Base-by-base conservation (phyloP, 1,140 invertebrate genomes). In the Temnothorax curvispinosus region DNA sequence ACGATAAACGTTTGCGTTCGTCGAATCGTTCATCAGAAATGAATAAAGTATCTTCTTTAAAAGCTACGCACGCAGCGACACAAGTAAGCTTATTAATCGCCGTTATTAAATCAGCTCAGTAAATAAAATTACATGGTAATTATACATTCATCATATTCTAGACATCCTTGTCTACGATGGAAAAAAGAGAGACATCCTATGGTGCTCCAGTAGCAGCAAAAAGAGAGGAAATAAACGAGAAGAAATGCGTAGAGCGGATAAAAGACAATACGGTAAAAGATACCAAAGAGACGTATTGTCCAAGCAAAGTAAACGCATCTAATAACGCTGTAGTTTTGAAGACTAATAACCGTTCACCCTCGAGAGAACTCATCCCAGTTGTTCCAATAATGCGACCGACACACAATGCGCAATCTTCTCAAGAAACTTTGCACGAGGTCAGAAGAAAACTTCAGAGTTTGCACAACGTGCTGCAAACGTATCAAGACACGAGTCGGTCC, bases 391-490 rank as follows among this genome's bases (percentile, higher is more conserved):
- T 32, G 9, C 38, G 27, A 44, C 2, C 80, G 27, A 21, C 32
- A 2, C 54, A 50, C 13, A 84, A 60, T 13, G 32, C 76, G 8
- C 32, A 76, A 35, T 44, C 72, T 15, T 91, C 89, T 11, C 80
- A 85, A 15, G 84, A 91, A 58, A 89, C 81, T 4, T 78, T 94
- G 1, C 38, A 89, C 21, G 65, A 87, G 41, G 90, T 93, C 5
- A 91, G 75, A 62, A 82, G 85, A 7, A 91, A 87, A 58, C 71
- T 94, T n/a, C 90, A 92, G 60, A 92, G 82, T 72, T 82, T 94
- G 1, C 92, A 94, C 21, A 85, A 90, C 6, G 88, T 91, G 50
- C 47, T 94, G 9, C 76, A 78, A 62, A 89, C 62, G 5, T 93
- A 91, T 41, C 86, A 86, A 47, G 27, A 50, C 50, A 41, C 56